Evolutionary conservation across 2,113 vertebrate genomes (phyloP), one percentile per base, ranked within the genome.

Genomic region (Myrmecobius fasciatus): DNA sequence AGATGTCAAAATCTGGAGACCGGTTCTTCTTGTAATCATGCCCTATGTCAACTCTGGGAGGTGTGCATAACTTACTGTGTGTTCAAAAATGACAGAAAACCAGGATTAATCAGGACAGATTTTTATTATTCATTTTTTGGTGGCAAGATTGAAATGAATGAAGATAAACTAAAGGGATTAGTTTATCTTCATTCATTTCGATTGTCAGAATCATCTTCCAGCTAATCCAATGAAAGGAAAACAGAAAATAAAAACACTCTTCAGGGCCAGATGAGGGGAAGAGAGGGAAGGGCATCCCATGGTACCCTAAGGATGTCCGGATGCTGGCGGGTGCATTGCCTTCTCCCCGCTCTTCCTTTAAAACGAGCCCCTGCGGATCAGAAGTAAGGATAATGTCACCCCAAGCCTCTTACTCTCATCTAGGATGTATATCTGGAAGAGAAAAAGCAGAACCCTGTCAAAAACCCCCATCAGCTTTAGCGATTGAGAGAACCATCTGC

Each of bases 361-460:
- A 92, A 28, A 12, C 51, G 2, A 25, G 26, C 3, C 11, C 8
- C 46, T 48, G 5, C 12, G 0, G 10, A 28, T 47, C 47, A 90
- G 48, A 51, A 49, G 89, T 47, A 49, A 90, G 25, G 47, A 25
- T 5, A 10, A 49, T 51, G 46, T 26, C 89, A 90, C n/a, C 47
- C 22, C 67, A 24, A 24, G 67, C 6, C n/a, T 83, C 17, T 83
- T 20, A 43, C 67, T 20, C 51, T 48, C 67, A 93, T 25, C 54
- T 5, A 92, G 89, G 36, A 91, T 31, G n/a, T 20, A 36, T 47
- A 46, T 54, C 93, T 88, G 89, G 31, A 89, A 92, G 20, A 22
- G n/a, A 43, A 83, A 54, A 93, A 92, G 17, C 93, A 89, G 92
- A 75, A 89, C 46, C 9, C 46, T 90, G 91, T 60, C 49, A n/a